phyloP scores from a whole-genome alignment of 2,888 invertebrate species.

The Tipula vernalis region DNA sequence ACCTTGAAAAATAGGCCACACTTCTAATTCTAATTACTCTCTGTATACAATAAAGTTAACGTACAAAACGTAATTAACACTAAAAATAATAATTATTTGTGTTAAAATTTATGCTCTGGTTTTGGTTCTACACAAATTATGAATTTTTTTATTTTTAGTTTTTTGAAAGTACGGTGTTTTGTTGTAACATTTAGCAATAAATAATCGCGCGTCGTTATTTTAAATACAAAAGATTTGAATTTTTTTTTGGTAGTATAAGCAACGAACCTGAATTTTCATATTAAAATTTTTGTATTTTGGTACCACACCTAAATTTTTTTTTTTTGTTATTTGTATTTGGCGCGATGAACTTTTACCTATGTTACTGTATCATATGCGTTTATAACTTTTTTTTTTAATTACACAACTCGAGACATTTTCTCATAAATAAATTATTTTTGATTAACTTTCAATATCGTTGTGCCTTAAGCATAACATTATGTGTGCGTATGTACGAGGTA shows the following conservation, averaged over 20 bases:
- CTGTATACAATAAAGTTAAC: not conserved
- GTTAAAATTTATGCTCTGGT: not conserved
- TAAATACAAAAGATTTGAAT: not conserved
- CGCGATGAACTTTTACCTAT: not conserved
- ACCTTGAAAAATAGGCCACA: not conserved
- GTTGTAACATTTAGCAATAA: not conserved
- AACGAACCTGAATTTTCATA: not conserved
- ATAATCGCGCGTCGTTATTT: not conserved
- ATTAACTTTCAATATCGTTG: not conserved
- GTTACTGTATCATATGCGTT: not conserved
- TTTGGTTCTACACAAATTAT: not conserved
- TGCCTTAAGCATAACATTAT: not conserved
- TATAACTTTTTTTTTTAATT: not conserved
- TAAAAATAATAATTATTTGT: not conserved
- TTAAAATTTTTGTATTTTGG: not conserved
- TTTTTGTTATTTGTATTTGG: not conserved
- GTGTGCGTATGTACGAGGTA: not conserved
- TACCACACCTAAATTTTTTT: not conserved
- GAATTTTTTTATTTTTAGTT: too few relatives aligned
- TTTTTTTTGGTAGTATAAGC: not conserved
- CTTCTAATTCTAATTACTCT: not conserved
- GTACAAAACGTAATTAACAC: not conserved
- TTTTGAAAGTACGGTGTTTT: not conserved
- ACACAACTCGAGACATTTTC: not conserved
- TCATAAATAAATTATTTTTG: not conserved